phyloP scores from a whole-genome alignment of 2,888 invertebrate genomes.

The Calameuta filiformis region DNA sequence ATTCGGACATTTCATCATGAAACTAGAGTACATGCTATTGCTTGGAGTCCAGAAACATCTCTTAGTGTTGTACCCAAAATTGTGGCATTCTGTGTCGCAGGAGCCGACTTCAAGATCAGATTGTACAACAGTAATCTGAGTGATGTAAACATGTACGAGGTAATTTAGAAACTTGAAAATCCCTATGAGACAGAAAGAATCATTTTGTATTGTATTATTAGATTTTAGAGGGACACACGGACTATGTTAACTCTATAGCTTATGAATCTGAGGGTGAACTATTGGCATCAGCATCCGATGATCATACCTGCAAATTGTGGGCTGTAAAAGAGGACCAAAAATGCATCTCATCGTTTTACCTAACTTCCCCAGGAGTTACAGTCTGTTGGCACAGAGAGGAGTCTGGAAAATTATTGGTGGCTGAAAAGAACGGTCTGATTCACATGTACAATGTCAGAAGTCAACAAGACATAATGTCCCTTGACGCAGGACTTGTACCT shows the following conservation, averaged over 20 bases:
- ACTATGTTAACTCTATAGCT: conserved; percentile 76
- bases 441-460: conserved; percentile 78
- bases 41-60: conserved; percentile 74
- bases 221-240: conserved; percentile 73
- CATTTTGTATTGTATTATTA: conserved; percentile 39
- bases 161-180: conserved; percentile 33
- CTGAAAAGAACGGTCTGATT: conserved; percentile 80
- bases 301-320: conserved; percentile 80
- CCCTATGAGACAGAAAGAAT: conserved; percentile 2
- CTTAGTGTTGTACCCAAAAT: conserved; percentile 71
- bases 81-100: conserved; percentile 69
- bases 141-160: conserved; percentile 67
- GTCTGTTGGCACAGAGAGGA: conserved; percentile 79
- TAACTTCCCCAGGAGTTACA: conserved; percentile 76
- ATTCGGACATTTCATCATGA: conserved; percentile 71
- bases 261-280: conserved; percentile 78
- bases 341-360: conserved; percentile 71
- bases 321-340: conserved; percentile 67
- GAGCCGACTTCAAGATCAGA: conserved; percentile 70
- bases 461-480: conserved; percentile 74
- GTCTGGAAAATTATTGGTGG: conserved; percentile 77
- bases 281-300: conserved; percentile 82
- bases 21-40: conserved; percentile 69
- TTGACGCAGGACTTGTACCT: conserved; percentile 73
- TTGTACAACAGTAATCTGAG: conserved; percentile 70